Evolutionary conservation across 2,888 invertebrate genomes (phyloP).

Genomic region (Auanema sp.): DNA sequence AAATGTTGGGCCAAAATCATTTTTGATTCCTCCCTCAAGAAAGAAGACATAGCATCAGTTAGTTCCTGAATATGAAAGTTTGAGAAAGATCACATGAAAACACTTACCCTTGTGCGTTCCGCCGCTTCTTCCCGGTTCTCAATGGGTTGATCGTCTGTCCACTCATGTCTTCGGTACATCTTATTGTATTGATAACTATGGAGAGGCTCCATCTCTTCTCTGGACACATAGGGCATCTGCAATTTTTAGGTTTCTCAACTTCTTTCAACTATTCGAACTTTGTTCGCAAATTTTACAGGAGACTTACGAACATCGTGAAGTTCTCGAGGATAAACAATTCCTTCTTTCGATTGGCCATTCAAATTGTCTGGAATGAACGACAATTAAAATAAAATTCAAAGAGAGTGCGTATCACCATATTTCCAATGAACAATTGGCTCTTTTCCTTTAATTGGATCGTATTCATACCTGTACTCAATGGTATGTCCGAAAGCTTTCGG

Average conservation of each 20-base stretch:
- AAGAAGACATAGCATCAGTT: conserved; percentile 33
- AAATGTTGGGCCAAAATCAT: conserved; percentile 30
- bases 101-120: too few species aligned
- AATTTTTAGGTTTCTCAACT: background rate
- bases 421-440: conserved; percentile 35
- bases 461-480: conserved; percentile 41
- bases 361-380: conserved; percentile 7
- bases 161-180: background rate
- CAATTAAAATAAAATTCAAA: background rate
- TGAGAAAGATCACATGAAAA: too few species aligned
- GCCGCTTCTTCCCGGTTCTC: conserved; percentile 1
- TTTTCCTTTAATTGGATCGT: conserved; percentile 32
- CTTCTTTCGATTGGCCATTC: conserved; percentile 27
- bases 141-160: background rate
- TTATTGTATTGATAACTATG: conserved; percentile 5
- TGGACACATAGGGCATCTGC: background rate
- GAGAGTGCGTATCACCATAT: conserved; percentile 22
- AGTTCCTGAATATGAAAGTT: conserved; percentile 23
- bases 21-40: conserved; percentile 33
- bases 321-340: conserved; percentile 27
- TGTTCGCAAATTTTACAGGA: conserved; percentile 21
- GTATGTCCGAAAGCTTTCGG: conserved; percentile 31
- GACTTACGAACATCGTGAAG: conserved; percentile 31
- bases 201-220: background rate
- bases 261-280: conserved; percentile 2